Base-by-base conservation (phyloP, 2,888 invertebrate genomes). In the Polydrusus cervinus region DNA sequence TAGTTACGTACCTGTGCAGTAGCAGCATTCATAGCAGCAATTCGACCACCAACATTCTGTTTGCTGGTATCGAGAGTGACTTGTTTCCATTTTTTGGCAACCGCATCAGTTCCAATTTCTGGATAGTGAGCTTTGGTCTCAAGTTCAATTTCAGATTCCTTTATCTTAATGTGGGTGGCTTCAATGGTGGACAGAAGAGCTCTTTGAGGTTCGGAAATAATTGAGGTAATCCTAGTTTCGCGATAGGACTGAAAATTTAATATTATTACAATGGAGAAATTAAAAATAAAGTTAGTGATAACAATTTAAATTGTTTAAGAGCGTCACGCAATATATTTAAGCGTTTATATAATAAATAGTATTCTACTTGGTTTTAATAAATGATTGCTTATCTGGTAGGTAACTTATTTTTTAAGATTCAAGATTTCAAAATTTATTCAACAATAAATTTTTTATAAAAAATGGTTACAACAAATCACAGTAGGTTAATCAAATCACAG, bases 11-110 rank as follows among this genome's bases (percentile, higher is more conserved):
- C 87, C 88, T 98, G 97, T 9, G 99, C 99, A 0, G 99, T 99
- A 71, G 99, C 99, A 0, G 99, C 99, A 88, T 97, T 99, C 98
- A 99, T 99, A 74, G 98, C 98, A 6, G 98, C 98, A 82, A 99
- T 94, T 87, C 99, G 97, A 67, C 97, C 97, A 79, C 96, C 96
- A 71, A 99, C 97, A 81, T 95, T 97, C 89, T 99, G 98, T 87
- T 97, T 96, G 87, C 96, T 96, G 70, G 97, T 95, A 87, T 98
- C 98, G 87, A 98, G 89, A 1, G 95, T 95, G 78, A 95, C 95
- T 85, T 97, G 96, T 87, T 96, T 95, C 97, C 98, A 98, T 89
- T 96, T 95, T 81, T 95, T 90, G 0, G 97, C 95, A 0, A 95
- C 94, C 47, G 95, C 91, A 87, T 97, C 97, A 30, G 90, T 92